Evolutionary conservation across 2,113 vertebrate genomes (phyloP), one percentile per base, ranked within the genome.

Genomic region (Struthidea cinerea): DNA sequence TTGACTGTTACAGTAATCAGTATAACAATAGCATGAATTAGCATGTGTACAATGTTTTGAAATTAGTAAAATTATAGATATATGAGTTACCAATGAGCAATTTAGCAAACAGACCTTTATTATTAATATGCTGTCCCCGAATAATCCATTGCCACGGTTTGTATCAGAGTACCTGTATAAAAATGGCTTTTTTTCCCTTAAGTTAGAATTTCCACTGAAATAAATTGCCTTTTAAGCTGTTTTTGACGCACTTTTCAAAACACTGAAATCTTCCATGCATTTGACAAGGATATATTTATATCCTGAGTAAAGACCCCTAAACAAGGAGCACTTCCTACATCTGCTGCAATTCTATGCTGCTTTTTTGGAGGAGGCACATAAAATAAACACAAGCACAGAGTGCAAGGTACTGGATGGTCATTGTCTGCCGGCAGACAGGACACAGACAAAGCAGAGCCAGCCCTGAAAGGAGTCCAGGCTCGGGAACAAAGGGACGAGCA

Each of bases 401-500:
- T 53, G 60, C 26, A 68, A 75, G 91, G 63, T 61, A 11, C 56
- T 74, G 90, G 44, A n/a, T 42, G 44, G 24, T 35, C 61, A 91
- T 84, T 92, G 50, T 91, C 42, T 56, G 70, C 67, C 37, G 87
- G 83, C 90, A 94, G 75, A 21, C 63, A 75, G n/a, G 37, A 16
- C 73, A 76, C 32, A 57, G 76, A 91, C 61, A 96, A 64, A 87
- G 88, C 77, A 80, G 24, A 46, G 61, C 15, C 26, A 53, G 70
- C 88, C 61, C 64, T 91, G 85, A 74, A 65, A 83, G 94, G 55
- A 84, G 52, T 4, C 65, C 42, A 27, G 75, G 57, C 47, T 87
- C 60, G 15, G 89, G 64, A 67, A 94, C 94, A 96, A 96, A 97
- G 91, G 55, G 49, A 75, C 35, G 10, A 61, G 82, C 50, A 60